Conservation (phyloP, 2,888 invertebrate genomes). For the Calephelis perditalis region DNA sequence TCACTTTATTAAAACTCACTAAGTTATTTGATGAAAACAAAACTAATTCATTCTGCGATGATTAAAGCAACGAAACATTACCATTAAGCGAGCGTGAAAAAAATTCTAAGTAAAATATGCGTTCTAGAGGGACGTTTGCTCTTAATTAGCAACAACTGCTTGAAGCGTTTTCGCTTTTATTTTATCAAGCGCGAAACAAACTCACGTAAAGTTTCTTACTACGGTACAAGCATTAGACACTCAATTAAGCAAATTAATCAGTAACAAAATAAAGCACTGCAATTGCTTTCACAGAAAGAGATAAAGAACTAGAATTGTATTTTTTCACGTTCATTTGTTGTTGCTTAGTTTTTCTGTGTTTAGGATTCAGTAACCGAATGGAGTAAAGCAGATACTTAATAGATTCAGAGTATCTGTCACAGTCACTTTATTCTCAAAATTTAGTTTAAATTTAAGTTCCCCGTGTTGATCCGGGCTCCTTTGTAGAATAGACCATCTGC, state of each 20-base stretch:
- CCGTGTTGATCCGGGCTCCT: too few relatives aligned
- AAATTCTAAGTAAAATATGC: conserved; percentile 10
- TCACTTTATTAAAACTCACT: neutral
- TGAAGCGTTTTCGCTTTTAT: conserved; percentile 14
- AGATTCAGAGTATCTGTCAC: too few relatives aligned
- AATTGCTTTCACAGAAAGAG: neutral
- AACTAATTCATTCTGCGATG: conserved; percentile 4
- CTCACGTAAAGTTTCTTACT: neutral
- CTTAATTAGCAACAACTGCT: conserved; percentile 25
- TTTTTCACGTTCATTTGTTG: neutral
- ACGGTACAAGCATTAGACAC: conserved; percentile 1
- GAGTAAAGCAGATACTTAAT: too few relatives aligned
- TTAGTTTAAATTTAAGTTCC: too few relatives aligned
- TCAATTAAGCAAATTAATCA: conserved; percentile 4
- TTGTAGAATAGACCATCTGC: too few relatives aligned
- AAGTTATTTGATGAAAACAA: conserved; percentile 4
- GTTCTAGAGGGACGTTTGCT: conserved; percentile 20
- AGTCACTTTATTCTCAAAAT: too few relatives aligned
- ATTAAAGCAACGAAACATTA: conserved; percentile 10
- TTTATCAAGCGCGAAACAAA: conserved; percentile 3
- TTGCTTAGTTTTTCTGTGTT: neutral
- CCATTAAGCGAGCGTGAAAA: conserved; percentile 4
- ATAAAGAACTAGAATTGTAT: too few relatives aligned
- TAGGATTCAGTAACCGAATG: too few relatives aligned
- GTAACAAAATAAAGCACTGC: conserved; percentile 1